A percentile compares a stretch with the other conserved stretches of the same genome.
Conservation (phyloP, 92 coral and sea anemone species). For the Palythoa grandiflora region DNA sequence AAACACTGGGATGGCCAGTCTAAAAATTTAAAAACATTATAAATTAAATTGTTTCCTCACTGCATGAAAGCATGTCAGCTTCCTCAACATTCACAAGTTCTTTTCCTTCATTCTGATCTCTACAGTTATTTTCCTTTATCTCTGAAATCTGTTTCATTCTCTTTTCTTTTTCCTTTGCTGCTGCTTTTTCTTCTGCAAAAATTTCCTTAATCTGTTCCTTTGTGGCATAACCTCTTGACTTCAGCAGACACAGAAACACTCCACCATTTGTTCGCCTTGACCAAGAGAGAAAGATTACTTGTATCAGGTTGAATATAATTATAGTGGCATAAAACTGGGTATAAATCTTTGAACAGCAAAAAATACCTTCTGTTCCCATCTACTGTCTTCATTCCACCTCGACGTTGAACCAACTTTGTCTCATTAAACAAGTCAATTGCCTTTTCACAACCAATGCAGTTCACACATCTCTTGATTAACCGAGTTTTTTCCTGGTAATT, state of each 20-base stretch:
- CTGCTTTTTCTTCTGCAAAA: constrained; percentile 76
- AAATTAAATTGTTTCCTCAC: neutral
- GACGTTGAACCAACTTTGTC: constrained; percentile 77
- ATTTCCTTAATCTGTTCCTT: constrained; percentile 88
- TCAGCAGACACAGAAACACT: constrained; percentile 80
- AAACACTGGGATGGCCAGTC: too few species aligned
- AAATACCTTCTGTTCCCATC: constrained; percentile 77
- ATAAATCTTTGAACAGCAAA: neutral
- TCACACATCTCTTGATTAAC: constrained; percentile 79
- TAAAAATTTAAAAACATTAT: too few species aligned
- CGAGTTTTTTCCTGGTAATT: constrained; percentile 65
- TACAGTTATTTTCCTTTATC: constrained; percentile 41
- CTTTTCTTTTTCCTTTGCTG: constrained; percentile 62
- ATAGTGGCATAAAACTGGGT: too few species aligned
- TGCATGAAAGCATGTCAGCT: neutral
- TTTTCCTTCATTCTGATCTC: neutral
- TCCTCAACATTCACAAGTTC: neutral
- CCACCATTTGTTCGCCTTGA: constrained; percentile 98
- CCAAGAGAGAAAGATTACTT: neutral
- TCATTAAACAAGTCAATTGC: constrained; percentile 83
- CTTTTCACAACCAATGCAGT: constrained; percentile 85
- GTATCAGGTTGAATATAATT: too few species aligned
- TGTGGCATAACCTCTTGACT: constrained; percentile 75
- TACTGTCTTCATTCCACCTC: constrained; percentile 86
- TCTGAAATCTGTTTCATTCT: constrained; percentile 33